Conservation (phyloP, 2,113 vertebrate genomes). For the Stigmatopora argus region DNA sequence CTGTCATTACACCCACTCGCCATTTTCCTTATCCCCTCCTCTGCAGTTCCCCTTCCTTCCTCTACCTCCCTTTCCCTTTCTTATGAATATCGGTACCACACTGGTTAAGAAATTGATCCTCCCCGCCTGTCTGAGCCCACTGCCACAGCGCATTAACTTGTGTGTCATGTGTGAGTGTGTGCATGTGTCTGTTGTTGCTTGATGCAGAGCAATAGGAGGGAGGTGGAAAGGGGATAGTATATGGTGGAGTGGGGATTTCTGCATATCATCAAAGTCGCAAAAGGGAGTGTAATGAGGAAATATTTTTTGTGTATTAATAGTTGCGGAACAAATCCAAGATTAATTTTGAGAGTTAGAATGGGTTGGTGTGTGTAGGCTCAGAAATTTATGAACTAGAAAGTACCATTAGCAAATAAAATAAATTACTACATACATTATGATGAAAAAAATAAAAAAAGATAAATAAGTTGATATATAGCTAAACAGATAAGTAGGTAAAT, state of each 20-base stretch:
- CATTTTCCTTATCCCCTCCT: slow-evolving; percentile 45
- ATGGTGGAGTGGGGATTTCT: slow-evolving; percentile 53
- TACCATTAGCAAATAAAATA: background rate
- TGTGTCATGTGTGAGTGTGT: slow-evolving; percentile 31
- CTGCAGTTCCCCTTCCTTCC: slow-evolving; percentile 14
- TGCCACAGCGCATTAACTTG: slow-evolving; percentile 64
- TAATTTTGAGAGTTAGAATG: slow-evolving; percentile 36
- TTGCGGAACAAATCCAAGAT: slow-evolving; percentile 37
- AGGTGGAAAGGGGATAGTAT: slow-evolving; percentile 28
- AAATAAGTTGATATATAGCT: too few relatives aligned
- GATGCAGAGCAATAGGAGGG: slow-evolving; percentile 35
- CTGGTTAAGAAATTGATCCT: slow-evolving; percentile 74
- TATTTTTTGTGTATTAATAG: slow-evolving; percentile 40
- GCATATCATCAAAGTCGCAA: slow-evolving; percentile 67
- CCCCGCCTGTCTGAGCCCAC: slow-evolving; percentile 67
- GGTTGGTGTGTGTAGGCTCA: slow-evolving; percentile 20
- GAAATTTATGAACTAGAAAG: background rate
- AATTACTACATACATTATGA: background rate
- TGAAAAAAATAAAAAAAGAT: background rate
- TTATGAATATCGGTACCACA: slow-evolving; percentile 71
- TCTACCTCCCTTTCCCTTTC: slow-evolving; percentile 59
- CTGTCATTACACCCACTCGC: slow-evolving; percentile 44
- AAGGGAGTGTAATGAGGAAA: slow-evolving; percentile 59
- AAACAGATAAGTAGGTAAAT: too few relatives aligned
- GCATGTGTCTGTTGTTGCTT: slow-evolving; percentile 43